A percentile compares a stretch with the other conserved stretches of the same genome.
Conservation (phyloP, 1,140 invertebrate species). For the Drosophila willistoni region DNA sequence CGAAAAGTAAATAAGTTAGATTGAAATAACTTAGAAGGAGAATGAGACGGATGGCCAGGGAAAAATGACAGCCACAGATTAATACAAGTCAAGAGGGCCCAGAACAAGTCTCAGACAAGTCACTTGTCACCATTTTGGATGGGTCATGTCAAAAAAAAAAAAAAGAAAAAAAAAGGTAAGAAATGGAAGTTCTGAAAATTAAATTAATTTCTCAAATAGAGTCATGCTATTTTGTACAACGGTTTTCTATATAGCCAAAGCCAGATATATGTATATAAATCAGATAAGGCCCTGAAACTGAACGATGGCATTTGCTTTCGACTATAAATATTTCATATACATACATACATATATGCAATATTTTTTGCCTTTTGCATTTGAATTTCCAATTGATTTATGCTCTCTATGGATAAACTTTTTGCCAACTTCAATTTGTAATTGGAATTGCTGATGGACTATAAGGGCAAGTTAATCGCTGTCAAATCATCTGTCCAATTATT, state of each 20-base stretch:
- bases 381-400: too few relatives aligned
- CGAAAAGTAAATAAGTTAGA: conserved; percentile 4
- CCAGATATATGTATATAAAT: not conserved
- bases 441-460: conserved; percentile 3
- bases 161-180: not conserved
- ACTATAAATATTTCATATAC: too few relatives aligned
- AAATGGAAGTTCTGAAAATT: conserved; percentile 9
- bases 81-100: conserved; percentile 21
- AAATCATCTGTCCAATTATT: conserved; percentile 8
- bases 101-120: conserved; percentile 1
- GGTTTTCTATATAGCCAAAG: too few relatives aligned
- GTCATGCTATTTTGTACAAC: not conserved
- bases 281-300: too few relatives aligned
- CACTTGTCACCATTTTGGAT: conserved; percentile 7
- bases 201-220: conserved; percentile 4
- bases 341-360: too few relatives aligned
- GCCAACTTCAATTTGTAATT: conserved; percentile 11
- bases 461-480: not conserved
- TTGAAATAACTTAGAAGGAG: conserved; percentile 28
- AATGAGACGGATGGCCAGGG: not conserved
- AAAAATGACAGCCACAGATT: conserved; percentile 36
- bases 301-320: too few relatives aligned
- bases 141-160: not conserved
- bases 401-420: not conserved
- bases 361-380: too few relatives aligned